Evolutionary conservation across 1,140 invertebrate genomes (phyloP).

Genomic region (Conopomorpha cramerella): DNA sequence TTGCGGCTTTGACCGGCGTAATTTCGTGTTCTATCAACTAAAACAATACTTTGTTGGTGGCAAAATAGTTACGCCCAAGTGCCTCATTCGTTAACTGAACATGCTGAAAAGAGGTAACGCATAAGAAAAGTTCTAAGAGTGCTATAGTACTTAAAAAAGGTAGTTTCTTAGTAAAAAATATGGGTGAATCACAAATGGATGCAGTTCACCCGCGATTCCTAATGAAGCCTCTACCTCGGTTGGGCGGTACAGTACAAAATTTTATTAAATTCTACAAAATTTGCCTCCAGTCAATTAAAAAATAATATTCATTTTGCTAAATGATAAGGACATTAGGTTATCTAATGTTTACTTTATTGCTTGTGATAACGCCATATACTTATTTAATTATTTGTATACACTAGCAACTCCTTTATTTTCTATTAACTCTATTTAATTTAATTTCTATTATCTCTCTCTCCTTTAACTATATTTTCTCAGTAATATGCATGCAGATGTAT

Average conservation of each 20-base stretch:
- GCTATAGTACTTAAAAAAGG: too few relatives aligned
- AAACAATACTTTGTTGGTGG: too few relatives aligned
- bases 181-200: too few relatives aligned
- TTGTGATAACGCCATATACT: neutral
- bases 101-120: too few relatives aligned
- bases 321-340: neutral
- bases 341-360: too few relatives aligned
- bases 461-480: neutral
- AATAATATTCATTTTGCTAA: too few relatives aligned
- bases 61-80: too few relatives aligned
- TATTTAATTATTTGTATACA: neutral
- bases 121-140: too few relatives aligned
- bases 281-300: neutral
- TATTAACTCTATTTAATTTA: neutral
- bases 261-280: neutral
- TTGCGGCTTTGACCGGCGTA: too few relatives aligned
- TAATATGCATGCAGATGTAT: neutral
- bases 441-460: neutral
- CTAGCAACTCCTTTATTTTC: neutral
- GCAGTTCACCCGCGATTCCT: neutral
- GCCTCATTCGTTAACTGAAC: too few relatives aligned
- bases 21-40: too few relatives aligned
- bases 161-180: too few relatives aligned
- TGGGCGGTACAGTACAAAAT: neutral
- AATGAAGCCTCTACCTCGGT: neutral